These are phyloP conservation scores for Leptodactylus fallax DNA, from an alignment of 2,797 vertebrate species.

Conservation along the genomic window DNA sequence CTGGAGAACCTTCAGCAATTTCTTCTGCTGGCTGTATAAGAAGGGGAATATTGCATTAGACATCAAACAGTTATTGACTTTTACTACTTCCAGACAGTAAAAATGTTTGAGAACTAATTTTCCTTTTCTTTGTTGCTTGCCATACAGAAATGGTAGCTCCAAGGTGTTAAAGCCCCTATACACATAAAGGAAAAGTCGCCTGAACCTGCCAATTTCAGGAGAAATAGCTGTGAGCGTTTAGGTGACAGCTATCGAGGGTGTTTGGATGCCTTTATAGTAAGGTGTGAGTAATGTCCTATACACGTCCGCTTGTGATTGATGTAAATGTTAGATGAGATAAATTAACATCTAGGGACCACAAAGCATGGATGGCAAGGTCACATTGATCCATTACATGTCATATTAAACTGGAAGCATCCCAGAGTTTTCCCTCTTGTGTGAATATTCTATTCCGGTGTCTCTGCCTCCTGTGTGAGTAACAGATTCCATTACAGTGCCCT, in stretches of 20 bases:
- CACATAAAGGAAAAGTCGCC: too few species aligned
- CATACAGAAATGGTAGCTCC: neutral
- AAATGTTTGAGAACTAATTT: neutral
- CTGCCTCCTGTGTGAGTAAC: neutral
- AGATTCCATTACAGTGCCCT: neutral
- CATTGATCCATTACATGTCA: neutral
- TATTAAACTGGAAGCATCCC: neutral
- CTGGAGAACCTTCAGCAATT: conserved; percentile 79
- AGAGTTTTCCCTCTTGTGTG: neutral
- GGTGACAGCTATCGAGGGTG: too few species aligned
- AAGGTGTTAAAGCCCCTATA: neutral
- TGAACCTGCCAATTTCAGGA: too few species aligned
- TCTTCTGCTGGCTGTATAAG: conserved; percentile 86
- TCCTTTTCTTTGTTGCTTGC: neutral
- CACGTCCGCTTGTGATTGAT: neutral
- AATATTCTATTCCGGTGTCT: neutral
- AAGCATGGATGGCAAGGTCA: neutral
- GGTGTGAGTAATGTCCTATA: neutral
- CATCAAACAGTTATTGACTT: neutral
- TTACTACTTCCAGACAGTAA: neutral
- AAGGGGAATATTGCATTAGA: neutral
- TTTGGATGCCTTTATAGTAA: too few species aligned
- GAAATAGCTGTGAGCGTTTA: too few species aligned
- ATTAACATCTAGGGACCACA: neutral
- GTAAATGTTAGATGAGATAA: neutral